Percentiles rank a stretch among this genome's conserved stretches.
These are phyloP conservation scores for Leucoraja erinaceus DNA, from an alignment of 2,113 vertebrate genomes.

Conservation along the genomic window DNA sequence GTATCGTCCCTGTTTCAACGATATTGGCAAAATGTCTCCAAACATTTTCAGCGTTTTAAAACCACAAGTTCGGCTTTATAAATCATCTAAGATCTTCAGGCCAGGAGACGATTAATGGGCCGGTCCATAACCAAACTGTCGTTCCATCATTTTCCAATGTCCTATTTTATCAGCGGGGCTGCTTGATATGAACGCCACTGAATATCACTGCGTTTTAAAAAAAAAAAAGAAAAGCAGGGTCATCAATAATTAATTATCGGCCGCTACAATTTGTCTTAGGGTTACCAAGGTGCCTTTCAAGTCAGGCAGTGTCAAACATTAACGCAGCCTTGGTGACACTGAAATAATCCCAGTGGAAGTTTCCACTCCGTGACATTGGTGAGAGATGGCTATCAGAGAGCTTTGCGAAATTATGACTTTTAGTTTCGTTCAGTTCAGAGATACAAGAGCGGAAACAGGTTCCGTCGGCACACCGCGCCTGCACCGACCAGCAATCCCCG, in stretches of 20 bases:
- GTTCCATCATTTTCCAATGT: conserved; percentile 56
- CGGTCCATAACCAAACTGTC: conserved; percentile 51
- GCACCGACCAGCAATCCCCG: too few species aligned
- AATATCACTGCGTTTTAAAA: conserved; percentile 47
- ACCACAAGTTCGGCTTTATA: conserved; percentile 55
- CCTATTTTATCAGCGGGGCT: conserved; percentile 57
- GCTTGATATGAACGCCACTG: conserved; percentile 48
- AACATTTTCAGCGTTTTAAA: conserved; percentile 53
- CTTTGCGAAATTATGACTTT: not conserved
- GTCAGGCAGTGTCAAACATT: conserved; percentile 25
- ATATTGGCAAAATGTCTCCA: conserved; percentile 49
- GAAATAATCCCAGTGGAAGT: not conserved
- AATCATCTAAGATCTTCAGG: conserved; percentile 55
- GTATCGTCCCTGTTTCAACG: conserved; percentile 46
- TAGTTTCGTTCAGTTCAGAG: too few species aligned
- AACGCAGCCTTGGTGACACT: not conserved
- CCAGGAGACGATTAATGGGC: conserved; percentile 52
- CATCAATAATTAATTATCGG: conserved; percentile 62
- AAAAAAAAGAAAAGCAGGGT: conserved; percentile 50
- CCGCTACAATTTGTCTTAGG: conserved; percentile 51
- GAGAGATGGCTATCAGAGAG: not conserved
- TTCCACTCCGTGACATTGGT: not conserved
- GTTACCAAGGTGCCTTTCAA: conserved; percentile 47
- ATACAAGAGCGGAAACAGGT: too few species aligned
- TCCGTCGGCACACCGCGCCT: too few species aligned